These are phyloP conservation scores for Dufourea novaeangliae DNA, from an alignment of 1,140 invertebrate genomes.

Conservation along the genomic window DNA sequence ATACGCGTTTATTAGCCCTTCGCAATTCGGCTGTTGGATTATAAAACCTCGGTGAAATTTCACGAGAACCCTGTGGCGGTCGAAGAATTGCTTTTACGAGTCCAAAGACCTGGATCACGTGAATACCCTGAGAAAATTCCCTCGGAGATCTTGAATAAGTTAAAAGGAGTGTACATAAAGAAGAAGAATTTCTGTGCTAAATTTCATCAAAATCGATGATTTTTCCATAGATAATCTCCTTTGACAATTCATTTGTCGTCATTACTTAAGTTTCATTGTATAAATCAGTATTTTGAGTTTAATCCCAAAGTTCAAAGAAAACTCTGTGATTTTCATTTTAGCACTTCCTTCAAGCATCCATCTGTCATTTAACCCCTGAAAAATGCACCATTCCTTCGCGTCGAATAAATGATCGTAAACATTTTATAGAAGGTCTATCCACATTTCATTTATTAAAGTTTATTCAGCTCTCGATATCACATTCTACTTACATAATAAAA, in stretches of 20 bases:
- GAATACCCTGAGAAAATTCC: not conserved
- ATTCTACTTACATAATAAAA: not conserved
- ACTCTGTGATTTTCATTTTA: too few relatives aligned
- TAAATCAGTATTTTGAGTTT: too few relatives aligned
- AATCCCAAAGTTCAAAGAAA: too few relatives aligned
- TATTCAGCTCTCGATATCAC: not conserved
- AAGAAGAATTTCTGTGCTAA: too few relatives aligned
- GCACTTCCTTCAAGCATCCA: not conserved
- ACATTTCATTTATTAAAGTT: not conserved
- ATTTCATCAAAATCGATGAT: too few relatives aligned
- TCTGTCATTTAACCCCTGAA: not conserved
- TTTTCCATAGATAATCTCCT: too few relatives aligned
- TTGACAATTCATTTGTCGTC: too few relatives aligned
- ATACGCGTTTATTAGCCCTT: slow-evolving; percentile 60
- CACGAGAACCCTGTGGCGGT: slow-evolving; percentile 35
- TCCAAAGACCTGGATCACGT: slow-evolving; percentile 50
- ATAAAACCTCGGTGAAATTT: slow-evolving; percentile 61
- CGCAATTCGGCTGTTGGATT: slow-evolving; percentile 49
- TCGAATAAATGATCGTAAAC: not conserved
- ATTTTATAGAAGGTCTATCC: not conserved
- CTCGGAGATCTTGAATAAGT: too few relatives aligned
- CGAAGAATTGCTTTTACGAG: slow-evolving; percentile 57
- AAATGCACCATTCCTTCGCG: not conserved
- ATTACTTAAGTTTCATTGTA: too few relatives aligned
- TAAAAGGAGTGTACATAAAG: too few relatives aligned